Base-by-base conservation (phyloP, 1,140 invertebrate species). In the Hyphantria cunea region DNA sequence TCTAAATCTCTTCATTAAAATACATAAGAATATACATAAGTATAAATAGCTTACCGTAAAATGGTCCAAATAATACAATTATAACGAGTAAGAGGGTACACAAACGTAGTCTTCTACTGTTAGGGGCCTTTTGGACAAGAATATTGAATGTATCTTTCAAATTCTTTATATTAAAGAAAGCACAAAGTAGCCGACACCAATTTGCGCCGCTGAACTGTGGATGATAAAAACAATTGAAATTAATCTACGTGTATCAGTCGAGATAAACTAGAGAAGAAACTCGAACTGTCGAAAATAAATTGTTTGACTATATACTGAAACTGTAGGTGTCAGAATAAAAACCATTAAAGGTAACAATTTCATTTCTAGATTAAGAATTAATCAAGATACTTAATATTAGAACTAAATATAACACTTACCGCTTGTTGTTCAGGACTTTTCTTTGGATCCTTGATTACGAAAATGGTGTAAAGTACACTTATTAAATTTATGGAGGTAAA, bases 391-490 rank as follows among this genome's bases (percentile, higher is more conserved):
- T 25, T 25, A 25, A 25, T 25, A 25, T 1, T 25, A 25, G 17
- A 25, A 25, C 2, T 25, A 25, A 5, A 25, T 25, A 25, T 25
- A 5, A 25, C 34, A 52, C 14, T 47, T 93, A 94, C 64, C 93
- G 92, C 74, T 92, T 94, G 68, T 92, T 91, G 70, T 92, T 90
- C 59, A 88, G 92, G 82, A 91, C 92, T 70, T 92, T 78, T 45
- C 92, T 92, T 73, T 92, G 94, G 79, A 92, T 94, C 68, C 92
- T 76, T 85, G 5, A 90, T 60, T 17, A 83, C 65, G 1, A 85
- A 68, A 6, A 70, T 48, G 54, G 64, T 77, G 49, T 91, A 92
- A 4, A 76, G 0, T 6, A 91, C 66, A 47, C 90, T 90, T 0
- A 81, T 34, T 1, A 80, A 41, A 65, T 90, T 82, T 25, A 91